Evolutionary conservation across 2,888 invertebrate species (phyloP), one percentile per base, ranked within the genome.

Genomic region (Rambutsinella grinnellia): DNA sequence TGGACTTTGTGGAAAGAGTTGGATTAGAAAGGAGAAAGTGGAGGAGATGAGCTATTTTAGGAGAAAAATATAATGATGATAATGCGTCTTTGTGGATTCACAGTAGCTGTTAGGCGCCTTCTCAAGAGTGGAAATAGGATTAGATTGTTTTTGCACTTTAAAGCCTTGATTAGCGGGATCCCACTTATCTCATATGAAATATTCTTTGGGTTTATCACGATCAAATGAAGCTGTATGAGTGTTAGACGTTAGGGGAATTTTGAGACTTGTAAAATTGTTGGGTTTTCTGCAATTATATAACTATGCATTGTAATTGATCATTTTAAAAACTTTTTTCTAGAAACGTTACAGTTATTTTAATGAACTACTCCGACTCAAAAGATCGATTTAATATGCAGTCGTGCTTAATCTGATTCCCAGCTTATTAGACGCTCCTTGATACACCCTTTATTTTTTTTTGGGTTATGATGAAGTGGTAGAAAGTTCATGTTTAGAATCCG

Each of bases 341-440:
- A n/a, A n/a, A n/a, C n/a, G n/a, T n/a, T n/a, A n/a, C n/a, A n/a
- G n/a, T n/a, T n/a, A n/a, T n/a, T n/a, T n/a, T n/a, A n/a, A n/a
- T n/a, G n/a, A n/a, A n/a, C n/a, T n/a, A n/a, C 36, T 36, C 13
- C 36, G 66, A 66, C 44, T 66, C n/a, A n/a, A n/a, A n/a, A n/a
- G n/a, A n/a, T n/a, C n/a, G 44, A 60, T 62, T 67, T 63, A 69
- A 58, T 74, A 69, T 72, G 66, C 66, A 75, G 26, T 54, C 71
- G 67, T 74, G 76, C 63, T 24, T 67, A 75, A 71, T 77, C 74
- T 36, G 66, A 36, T 49, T 68, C 46, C 46, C 57, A 57, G 61
- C 62, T 74, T 71, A 79, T 77, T 79, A 74, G 65, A 62, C 46
- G 49, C 17, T 36, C 15, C 46, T 8, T n/a, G n/a, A n/a, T n/a